Conservation (phyloP, 2,113 vertebrate genomes). For the Pterophyllum scalare region DNA sequence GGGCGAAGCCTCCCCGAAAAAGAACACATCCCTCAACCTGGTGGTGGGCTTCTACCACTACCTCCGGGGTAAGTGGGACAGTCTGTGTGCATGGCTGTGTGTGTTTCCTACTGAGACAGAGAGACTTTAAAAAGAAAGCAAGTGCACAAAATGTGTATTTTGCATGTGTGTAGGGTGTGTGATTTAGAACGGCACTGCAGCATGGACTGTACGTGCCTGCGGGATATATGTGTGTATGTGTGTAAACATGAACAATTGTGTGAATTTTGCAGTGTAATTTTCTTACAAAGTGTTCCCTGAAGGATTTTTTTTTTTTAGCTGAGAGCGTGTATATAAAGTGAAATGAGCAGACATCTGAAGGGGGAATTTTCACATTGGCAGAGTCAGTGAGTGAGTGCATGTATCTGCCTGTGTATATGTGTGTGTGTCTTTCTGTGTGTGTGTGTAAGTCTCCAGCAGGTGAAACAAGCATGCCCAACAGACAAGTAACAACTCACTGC, state of each 20-base stretch:
- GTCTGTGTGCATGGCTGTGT: slow-evolving; percentile 18
- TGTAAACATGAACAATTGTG: not conserved
- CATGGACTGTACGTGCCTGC: slow-evolving; percentile 28
- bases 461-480: slow-evolving; percentile 37
- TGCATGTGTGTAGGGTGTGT: slow-evolving; percentile 21
- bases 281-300: slow-evolving; percentile 15
- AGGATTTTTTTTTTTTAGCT: slow-evolving; percentile 15
- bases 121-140: slow-evolving; percentile 11
- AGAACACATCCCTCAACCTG: slow-evolving; percentile 78
- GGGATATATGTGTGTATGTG: slow-evolving; percentile 1
- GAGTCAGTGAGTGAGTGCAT: slow-evolving; percentile 9
- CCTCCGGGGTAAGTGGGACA: slow-evolving; percentile 84
- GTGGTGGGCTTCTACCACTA: slow-evolving; percentile 82
- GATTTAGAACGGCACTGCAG: slow-evolving; percentile 47
- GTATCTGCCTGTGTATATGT: slow-evolving; percentile 25
- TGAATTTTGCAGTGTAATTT: slow-evolving; percentile 40
- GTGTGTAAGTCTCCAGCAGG: slow-evolving; percentile 46
- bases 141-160: slow-evolving; percentile 15
- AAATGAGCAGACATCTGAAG: slow-evolving; percentile 31
- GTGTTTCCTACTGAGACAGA: slow-evolving; percentile 13
- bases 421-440: slow-evolving; percentile 21
- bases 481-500: slow-evolving; percentile 40
- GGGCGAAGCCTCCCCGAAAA: slow-evolving; percentile 78
- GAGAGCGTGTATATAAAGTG: not conserved
- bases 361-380: slow-evolving; percentile 51